Conservation (phyloP, 1,140 invertebrate species). For the Mya arenaria region DNA sequence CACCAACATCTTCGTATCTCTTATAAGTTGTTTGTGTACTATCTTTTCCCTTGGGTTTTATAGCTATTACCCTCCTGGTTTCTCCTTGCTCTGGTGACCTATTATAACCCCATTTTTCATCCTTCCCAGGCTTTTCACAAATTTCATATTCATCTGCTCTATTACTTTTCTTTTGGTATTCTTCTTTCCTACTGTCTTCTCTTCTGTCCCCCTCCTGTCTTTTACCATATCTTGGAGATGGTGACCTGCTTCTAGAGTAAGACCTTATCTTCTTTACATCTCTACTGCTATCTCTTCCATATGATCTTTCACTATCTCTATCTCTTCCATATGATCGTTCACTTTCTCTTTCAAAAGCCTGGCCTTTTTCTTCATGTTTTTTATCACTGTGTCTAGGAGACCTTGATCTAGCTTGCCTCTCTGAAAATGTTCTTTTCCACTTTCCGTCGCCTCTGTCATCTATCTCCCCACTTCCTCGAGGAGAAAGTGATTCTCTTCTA, state of each 20-base stretch:
- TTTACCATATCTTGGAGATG: too few species aligned
- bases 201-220: too few species aligned
- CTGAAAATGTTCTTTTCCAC: slow-evolving; percentile 23
- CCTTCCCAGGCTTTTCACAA: too few species aligned
- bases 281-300: too few species aligned
- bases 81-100: too few species aligned
- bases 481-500: background rate
- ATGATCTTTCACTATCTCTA: slow-evolving; percentile 1
- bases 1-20: background rate
- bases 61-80: background rate
- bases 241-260: too few species aligned
- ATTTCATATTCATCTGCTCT: too few species aligned
- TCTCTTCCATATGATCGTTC: slow-evolving; percentile 12
- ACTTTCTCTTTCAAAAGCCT: background rate
- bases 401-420: slow-evolving; percentile 1
- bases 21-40: background rate
- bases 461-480: background rate
- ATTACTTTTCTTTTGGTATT: too few species aligned
- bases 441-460: slow-evolving; percentile 8
- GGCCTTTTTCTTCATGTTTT: background rate
- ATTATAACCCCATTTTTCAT: too few species aligned
- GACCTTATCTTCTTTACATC: too few species aligned
- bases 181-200: slow-evolving; percentile 7
- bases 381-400: slow-evolving; percentile 1
- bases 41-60: background rate